Conservation (phyloP, 2,113 vertebrate genomes). For the Paralichthys olivaceus region DNA sequence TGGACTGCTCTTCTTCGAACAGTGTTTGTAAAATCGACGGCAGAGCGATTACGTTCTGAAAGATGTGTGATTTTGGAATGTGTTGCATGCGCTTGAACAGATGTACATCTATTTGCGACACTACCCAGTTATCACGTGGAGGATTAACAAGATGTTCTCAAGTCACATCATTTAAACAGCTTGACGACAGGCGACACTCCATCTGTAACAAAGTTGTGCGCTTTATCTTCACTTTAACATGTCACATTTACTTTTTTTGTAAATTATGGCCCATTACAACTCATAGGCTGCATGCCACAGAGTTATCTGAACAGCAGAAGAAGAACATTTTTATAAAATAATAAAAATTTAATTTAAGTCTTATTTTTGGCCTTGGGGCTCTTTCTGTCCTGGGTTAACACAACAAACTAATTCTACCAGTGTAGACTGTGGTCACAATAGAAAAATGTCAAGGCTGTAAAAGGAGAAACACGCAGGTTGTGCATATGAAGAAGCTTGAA, state of each 20-base stretch:
- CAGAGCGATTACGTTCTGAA: constrained; percentile 39
- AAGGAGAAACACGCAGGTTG: not conserved
- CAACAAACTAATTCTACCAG: not conserved
- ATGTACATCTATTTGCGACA: not conserved
- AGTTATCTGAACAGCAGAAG: constrained; percentile 28
- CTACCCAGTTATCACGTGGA: not conserved
- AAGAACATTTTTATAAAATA: no score
- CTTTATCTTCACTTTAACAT: constrained; percentile 20
- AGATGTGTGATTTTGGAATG: constrained; percentile 8
- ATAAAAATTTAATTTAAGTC: not conserved
- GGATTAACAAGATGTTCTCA: not conserved
- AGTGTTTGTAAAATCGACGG: constrained; percentile 44
- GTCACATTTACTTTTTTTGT: constrained; percentile 13
- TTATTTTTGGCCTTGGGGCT: not conserved
- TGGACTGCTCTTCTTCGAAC: constrained; percentile 64
- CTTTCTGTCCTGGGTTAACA: not conserved
- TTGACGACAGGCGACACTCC: not conserved
- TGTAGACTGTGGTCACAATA: no score
- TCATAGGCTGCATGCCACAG: constrained; percentile 22
- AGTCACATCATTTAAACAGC: constrained; percentile 20
- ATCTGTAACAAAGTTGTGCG: not conserved
- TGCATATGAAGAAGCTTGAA: not conserved
- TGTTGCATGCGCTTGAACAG: constrained; percentile 1
- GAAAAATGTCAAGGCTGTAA: no score
- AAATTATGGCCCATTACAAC: constrained; percentile 6